These are phyloP conservation scores for Bubo bubo DNA, from an alignment of 2,113 vertebrate genomes.

Conservation along the genomic window DNA sequence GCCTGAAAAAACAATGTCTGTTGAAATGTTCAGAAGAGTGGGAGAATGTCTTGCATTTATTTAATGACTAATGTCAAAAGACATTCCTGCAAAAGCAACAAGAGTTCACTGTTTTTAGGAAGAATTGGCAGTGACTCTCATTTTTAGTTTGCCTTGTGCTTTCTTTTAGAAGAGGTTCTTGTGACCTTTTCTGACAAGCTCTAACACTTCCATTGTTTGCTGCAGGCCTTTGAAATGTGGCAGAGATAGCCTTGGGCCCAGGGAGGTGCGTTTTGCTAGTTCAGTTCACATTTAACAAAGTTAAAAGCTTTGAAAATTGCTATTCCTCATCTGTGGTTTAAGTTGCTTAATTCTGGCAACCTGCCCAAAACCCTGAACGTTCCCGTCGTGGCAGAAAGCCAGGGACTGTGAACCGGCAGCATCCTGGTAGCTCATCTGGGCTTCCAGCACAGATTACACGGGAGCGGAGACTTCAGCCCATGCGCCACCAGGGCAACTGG, in stretches of 20 bases:
- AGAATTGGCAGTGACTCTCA: slow-evolving; percentile 31
- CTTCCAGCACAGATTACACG: neutral
- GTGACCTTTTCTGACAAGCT: slow-evolving; percentile 65
- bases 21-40: neutral
- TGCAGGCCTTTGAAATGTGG: slow-evolving; percentile 65
- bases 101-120: slow-evolving; percentile 51
- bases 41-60: slow-evolving; percentile 19
- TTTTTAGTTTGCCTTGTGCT: slow-evolving; percentile 43
- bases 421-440: slow-evolving; percentile 19
- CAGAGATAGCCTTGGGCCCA: slow-evolving; percentile 68
- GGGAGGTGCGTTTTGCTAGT: slow-evolving; percentile 62
- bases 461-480: neutral
- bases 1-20: neutral
- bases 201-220: slow-evolving; percentile 65
- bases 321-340: slow-evolving; percentile 64
- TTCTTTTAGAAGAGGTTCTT: slow-evolving; percentile 54
- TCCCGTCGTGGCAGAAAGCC: slow-evolving; percentile 42
- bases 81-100: slow-evolving; percentile 41
- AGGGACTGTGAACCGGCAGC: slow-evolving; percentile 27
- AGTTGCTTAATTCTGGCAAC: slow-evolving; percentile 62
- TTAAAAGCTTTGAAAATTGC: slow-evolving; percentile 72
- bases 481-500: neutral
- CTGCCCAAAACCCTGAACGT: slow-evolving; percentile 48
- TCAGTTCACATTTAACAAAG: slow-evolving; percentile 64
- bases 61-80: slow-evolving; percentile 6